Evolutionary conservation across 2,113 vertebrate genomes (phyloP), one percentile per base, ranked within the genome.

Genomic region (Orthochromis malagaraziensis): DNA sequence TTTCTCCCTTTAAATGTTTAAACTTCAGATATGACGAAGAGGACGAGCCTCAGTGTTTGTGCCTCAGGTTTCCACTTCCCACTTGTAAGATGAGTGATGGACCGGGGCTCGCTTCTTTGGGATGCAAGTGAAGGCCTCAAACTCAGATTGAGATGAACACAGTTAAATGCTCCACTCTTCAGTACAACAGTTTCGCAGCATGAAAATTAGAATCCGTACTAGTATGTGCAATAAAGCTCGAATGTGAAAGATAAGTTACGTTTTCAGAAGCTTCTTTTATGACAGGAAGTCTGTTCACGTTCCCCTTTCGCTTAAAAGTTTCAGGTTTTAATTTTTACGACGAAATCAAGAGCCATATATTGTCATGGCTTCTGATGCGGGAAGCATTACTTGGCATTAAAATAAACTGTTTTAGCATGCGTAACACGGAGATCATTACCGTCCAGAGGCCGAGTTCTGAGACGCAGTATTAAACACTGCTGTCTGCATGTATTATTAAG

Each of bases 401-500:
- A 77, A 77, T 33, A 29, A 77, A 77, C 26, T 1, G 73, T 31
- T 51, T 49, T 51, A 51, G 17, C 10, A 29, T 77, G 73, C 29
- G 35, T 65, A 86, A 65, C 77, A 33, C 45, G 17, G 45, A 70
- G 53, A 82, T 88, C 53, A 83, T 88, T 63, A 82, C 53, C 33
- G 3, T 80, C 42, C 70, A 35, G 60, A 42, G 80, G 70, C 86
- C 77, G 65, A 84, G 77, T 73, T 90, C 79, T 73, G 12, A 84
- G 80, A 86, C 8, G 63, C 53, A 86, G 79, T 86, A 85, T 86
- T 89, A 91, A 92, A 90, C 73, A 84, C 68, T 79, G 49, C 58
- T 88, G 82, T 89, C 60, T 88, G 11, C 84, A 91, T 87, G 53
- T 45, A 82, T 91, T 87, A 89, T 92, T 77, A 31, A 51, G 26